Percentiles rank a stretch among this genome's conserved stretches.
Evolutionary conservation across 23 tunicate genomes (phyloP).

Genomic region (Ascidia mentula): DNA sequence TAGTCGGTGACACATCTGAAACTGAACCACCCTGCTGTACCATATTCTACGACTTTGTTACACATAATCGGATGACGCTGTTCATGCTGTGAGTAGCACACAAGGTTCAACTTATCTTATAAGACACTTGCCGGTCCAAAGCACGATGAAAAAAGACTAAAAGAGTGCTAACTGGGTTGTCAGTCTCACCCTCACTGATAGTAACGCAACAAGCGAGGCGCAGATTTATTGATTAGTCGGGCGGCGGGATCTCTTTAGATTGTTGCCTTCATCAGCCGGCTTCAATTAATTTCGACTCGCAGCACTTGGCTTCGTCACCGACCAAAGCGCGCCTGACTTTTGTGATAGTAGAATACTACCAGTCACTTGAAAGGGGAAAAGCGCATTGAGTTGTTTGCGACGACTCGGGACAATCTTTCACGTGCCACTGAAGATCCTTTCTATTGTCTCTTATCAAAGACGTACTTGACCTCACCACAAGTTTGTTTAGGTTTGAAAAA

Average conservation of each 20-base stretch:
- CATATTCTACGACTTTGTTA: too few species aligned
- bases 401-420: background rate
- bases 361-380: background rate
- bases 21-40: too few species aligned
- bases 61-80: too few species aligned
- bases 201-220: background rate
- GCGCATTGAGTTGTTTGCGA: background rate
- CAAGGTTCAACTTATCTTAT: too few species aligned
- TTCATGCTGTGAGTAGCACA: too few species aligned
- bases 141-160: too few species aligned
- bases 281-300: constrained; percentile 1
- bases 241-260: background rate
- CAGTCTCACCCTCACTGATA: background rate
- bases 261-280: background rate
- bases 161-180: too few species aligned
- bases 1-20: too few species aligned
- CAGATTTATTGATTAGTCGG: background rate
- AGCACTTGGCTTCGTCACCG: background rate
- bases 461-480: background rate
- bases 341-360: background rate
- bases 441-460: background rate
- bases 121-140: too few species aligned
- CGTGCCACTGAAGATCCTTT: background rate
- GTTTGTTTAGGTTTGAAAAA: background rate
- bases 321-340: background rate